Percentiles rank a stretch among this genome's conserved stretches.
These are phyloP conservation scores for Halyomorpha halys DNA, from an alignment of 1,140 invertebrate species.

Conservation along the genomic window DNA sequence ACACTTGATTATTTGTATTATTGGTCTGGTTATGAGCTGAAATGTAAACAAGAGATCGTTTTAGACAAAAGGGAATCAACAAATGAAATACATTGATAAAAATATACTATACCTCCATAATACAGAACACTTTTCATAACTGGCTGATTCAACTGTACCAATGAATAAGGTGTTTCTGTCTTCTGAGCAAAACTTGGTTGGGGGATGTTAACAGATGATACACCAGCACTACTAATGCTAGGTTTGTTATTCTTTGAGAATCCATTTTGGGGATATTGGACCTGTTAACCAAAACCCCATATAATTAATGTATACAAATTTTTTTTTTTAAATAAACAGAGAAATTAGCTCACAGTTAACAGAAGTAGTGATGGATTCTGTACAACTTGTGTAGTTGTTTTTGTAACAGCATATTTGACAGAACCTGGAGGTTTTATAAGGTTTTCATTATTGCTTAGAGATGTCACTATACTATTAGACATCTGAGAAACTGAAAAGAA, in stretches of 20 bases:
- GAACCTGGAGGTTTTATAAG: too few relatives aligned
- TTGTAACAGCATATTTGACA: too few relatives aligned
- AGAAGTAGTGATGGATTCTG: too few relatives aligned
- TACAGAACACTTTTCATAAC: neutral
- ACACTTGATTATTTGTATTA: neutral
- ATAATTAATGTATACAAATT: too few relatives aligned
- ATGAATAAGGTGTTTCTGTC: neutral
- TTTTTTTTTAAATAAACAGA: too few relatives aligned
- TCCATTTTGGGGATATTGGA: conserved; percentile 9
- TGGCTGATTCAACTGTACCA: neutral
- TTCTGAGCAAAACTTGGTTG: neutral
- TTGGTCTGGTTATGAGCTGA: neutral
- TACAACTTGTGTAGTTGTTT: too few relatives aligned
- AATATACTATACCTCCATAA: neutral
- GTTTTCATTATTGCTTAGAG: neutral
- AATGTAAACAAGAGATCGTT: neutral
- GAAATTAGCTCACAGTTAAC: too few relatives aligned
- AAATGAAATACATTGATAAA: neutral
- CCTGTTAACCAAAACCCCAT: neutral
- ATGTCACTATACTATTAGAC: conserved; percentile 1
- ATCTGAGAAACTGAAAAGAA: neutral
- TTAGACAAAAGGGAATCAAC: neutral
- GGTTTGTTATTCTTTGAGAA: too few relatives aligned
- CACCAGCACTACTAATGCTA: too few relatives aligned
- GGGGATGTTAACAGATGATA: too few relatives aligned